A percentile compares a stretch with the other conserved stretches of the same genome.
phyloP scores from a whole-genome alignment of 2,888 invertebrate species.

The Erebia ligea region DNA sequence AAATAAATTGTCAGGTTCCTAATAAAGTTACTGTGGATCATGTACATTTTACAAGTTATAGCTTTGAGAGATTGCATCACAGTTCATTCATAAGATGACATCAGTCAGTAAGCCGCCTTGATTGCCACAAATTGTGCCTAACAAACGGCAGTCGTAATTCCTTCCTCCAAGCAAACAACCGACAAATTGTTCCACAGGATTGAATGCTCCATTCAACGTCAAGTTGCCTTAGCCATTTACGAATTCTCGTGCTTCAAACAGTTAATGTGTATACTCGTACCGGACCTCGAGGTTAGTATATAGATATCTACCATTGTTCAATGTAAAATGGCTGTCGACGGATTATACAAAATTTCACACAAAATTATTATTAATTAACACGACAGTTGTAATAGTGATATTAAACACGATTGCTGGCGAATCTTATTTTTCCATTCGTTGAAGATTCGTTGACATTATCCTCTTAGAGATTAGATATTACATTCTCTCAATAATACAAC shows the following conservation, averaged over 20 bases:
- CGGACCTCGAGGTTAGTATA: background rate
- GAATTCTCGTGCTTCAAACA: background rate
- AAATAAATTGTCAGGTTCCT: too few species aligned
- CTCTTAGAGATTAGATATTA: too few species aligned
- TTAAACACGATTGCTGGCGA: too few species aligned
- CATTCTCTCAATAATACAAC: too few species aligned
- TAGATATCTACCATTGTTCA: background rate
- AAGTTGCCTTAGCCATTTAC: conserved; percentile 11
- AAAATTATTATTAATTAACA: too few species aligned
- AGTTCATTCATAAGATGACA: conserved; percentile 51
- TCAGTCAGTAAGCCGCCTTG: conserved; percentile 50
- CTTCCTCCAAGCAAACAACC: too few species aligned
- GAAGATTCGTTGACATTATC: too few species aligned
- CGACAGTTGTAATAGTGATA: too few species aligned
- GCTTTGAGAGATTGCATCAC: conserved; percentile 45
- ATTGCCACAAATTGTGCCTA: conserved; percentile 67
- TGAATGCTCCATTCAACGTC: conserved; percentile 45
- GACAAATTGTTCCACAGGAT: conserved; percentile 57
- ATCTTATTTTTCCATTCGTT: too few species aligned
- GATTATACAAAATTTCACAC: background rate
- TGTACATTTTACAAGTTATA: conserved; percentile 7
- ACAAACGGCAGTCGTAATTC: conserved; percentile 64
- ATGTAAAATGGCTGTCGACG: background rate
- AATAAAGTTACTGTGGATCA: background rate
- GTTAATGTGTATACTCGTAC: background rate